These are phyloP conservation scores for Cheilinus undulatus DNA, from an alignment of 2,113 vertebrate species.

Conservation along the genomic window DNA sequence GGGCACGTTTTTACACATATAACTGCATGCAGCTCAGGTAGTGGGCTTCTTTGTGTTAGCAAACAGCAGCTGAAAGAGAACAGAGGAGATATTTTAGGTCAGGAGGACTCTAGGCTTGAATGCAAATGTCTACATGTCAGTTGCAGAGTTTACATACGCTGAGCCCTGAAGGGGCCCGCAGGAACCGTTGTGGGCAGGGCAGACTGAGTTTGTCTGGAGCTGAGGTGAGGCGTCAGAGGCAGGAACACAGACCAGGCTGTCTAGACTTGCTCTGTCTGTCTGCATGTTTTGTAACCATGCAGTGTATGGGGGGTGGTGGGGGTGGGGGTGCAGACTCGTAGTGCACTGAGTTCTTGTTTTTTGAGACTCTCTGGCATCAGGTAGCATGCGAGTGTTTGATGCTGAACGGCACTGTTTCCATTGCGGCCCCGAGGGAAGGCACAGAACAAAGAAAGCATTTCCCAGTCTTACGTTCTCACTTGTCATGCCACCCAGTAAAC, in stretches of 20 bases:
- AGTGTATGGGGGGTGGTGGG: constrained; percentile 27
- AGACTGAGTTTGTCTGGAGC: constrained; percentile 68
- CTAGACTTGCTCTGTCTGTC: constrained; percentile 78
- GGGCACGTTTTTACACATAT: constrained; percentile 16
- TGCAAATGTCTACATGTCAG: constrained; percentile 47
- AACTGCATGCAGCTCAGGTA: neutral
- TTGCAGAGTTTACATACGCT: constrained; percentile 37
- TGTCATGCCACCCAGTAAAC: constrained; percentile 65
- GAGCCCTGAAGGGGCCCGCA: constrained; percentile 25
- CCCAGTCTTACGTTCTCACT: constrained; percentile 49
- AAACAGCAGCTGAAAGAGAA: constrained; percentile 8
- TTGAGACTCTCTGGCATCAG: constrained; percentile 72
- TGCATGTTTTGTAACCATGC: constrained; percentile 75
- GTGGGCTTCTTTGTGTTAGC: constrained; percentile 6
- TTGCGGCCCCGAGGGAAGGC: constrained; percentile 65
- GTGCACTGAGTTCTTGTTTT: constrained; percentile 67
- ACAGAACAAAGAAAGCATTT: constrained; percentile 71
- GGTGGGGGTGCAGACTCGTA: constrained; percentile 40
- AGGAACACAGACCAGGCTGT: constrained; percentile 70
- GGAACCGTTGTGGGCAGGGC: constrained; percentile 47
- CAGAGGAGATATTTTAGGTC: neutral
- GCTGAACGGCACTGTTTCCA: constrained; percentile 72
- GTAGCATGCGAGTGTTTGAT: constrained; percentile 68
- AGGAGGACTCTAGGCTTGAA: neutral
- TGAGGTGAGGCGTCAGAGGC: constrained; percentile 73